Percentiles rank a stretch among this genome's conserved stretches.
These are phyloP conservation scores for Meloidogyne hapla DNA, from an alignment of 1,140 invertebrate species.

Conservation along the genomic window DNA sequence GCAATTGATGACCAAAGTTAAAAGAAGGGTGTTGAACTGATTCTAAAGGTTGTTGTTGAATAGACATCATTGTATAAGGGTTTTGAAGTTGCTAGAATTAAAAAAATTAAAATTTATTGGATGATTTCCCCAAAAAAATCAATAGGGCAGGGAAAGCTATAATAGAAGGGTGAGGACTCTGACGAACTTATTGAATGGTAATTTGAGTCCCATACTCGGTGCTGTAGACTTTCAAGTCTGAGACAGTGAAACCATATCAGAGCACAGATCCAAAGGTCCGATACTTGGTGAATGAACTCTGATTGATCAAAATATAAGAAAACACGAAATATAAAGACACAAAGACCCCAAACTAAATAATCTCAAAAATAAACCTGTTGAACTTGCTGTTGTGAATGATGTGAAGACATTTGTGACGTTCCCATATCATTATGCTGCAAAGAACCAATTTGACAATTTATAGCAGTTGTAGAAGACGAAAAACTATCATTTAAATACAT, in stretches of 20 bases:
- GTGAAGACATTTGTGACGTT: conserved; percentile 5
- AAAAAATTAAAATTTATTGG: no score
- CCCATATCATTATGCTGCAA: conserved; percentile 4
- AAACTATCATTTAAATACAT: conserved; percentile 28
- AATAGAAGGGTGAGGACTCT: no score
- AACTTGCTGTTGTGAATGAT: conserved; percentile 27
- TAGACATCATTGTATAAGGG: conserved; percentile 23
- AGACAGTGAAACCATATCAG: no score
- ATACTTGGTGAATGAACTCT: no score
- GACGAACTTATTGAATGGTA: no score
- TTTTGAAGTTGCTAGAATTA: conserved; percentile 23
- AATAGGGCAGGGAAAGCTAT: no score
- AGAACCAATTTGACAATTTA: background rate
- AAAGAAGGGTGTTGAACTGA: background rate
- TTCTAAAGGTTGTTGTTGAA: background rate
- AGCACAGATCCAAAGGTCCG: no score
- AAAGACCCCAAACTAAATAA: background rate
- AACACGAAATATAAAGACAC: no score
- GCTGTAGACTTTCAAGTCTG: no score
- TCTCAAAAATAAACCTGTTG: background rate
- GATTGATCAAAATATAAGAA: no score
- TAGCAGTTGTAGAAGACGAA: background rate
- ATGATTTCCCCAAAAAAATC: no score
- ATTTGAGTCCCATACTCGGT: no score
- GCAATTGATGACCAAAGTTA: conserved; percentile 17